A percentile compares a stretch with the other conserved stretches of the same genome.
Conservation (phyloP, 2,888 invertebrate species). For the Monopis laevigella region DNA sequence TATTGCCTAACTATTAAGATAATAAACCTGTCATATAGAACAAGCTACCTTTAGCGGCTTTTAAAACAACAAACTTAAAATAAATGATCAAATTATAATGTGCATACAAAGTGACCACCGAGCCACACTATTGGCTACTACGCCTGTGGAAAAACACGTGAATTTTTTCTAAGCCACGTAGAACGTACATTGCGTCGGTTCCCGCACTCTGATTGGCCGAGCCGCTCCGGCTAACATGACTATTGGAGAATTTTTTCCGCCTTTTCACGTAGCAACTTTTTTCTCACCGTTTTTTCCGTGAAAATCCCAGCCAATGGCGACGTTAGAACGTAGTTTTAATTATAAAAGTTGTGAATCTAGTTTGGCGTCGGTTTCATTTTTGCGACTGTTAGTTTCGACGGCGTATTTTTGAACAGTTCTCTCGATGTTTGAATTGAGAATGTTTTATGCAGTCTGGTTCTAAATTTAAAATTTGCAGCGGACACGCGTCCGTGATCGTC, state of each 20-base stretch:
- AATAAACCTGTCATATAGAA: neutral
- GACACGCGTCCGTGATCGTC: conserved; percentile 8
- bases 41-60: conserved; percentile 10
- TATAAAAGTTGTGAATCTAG: conserved; percentile 43
- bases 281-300: conserved; percentile 39
- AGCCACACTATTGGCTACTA: conserved; percentile 39
- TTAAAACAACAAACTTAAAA: conserved; percentile 34
- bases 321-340: conserved; percentile 46
- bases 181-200: conserved; percentile 48
- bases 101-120: conserved; percentile 32
- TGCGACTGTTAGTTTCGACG: neutral
- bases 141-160: conserved; percentile 59
- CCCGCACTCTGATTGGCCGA: conserved; percentile 41
- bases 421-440: conserved; percentile 22
- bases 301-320: conserved; percentile 54
- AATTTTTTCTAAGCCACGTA: conserved; percentile 60
- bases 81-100: conserved; percentile 41
- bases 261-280: conserved; percentile 53
- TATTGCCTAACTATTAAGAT: conserved; percentile 6
- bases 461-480: conserved; percentile 9
- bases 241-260: conserved; percentile 56
- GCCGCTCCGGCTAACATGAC: conserved; percentile 24
- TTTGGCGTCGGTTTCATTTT: conserved; percentile 18
- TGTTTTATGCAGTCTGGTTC: conserved; percentile 18
- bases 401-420: conserved; percentile 22